Percentiles rank a stretch among this genome's conserved stretches.
Conservation (phyloP, 1,140 invertebrate genomes). For the Drosophila oshimai region DNA sequence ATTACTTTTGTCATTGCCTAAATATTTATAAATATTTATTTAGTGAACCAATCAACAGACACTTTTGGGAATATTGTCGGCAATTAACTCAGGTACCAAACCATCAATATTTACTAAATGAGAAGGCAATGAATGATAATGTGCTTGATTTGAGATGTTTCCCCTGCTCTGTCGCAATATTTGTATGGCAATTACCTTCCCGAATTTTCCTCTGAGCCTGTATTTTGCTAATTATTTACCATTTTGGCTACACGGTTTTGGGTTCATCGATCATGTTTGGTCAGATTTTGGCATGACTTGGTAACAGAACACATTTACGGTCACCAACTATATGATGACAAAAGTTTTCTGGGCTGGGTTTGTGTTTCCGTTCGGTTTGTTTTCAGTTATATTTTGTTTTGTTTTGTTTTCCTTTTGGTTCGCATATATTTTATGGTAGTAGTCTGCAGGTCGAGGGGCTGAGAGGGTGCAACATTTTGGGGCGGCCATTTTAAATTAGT, state of each 20-base stretch:
- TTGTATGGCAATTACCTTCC: neutral
- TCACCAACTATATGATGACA: constrained; percentile 37
- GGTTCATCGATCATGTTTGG: constrained; percentile 31
- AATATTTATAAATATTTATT: constrained; percentile 38
- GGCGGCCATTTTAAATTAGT: constrained; percentile 56
- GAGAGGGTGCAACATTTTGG: neutral
- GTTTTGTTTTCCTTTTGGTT: constrained; percentile 37
- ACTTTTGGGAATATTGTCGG: constrained; percentile 3
- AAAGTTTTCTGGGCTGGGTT: constrained; percentile 44
- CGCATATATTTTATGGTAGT: constrained; percentile 47
- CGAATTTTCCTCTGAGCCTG: neutral
- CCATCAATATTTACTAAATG: constrained; percentile 30
- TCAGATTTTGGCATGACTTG: constrained; percentile 17
- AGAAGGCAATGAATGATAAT: neutral
- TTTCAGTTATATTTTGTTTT: constrained; percentile 37
- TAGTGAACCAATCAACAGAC: neutral
- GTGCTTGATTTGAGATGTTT: neutral
- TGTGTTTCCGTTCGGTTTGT: constrained; percentile 31
- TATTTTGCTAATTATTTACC: constrained; percentile 19
- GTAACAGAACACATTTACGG: constrained; percentile 33
- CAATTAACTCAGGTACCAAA: constrained; percentile 11
- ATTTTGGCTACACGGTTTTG: constrained; percentile 16
- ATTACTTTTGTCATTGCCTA: neutral
- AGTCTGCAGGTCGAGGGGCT: neutral
- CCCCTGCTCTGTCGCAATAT: neutral